A percentile compares a stretch with the other conserved stretches of the same genome.
phyloP scores from a whole-genome alignment of 2,888 invertebrate species.

The Hedychridium roseum region DNA sequence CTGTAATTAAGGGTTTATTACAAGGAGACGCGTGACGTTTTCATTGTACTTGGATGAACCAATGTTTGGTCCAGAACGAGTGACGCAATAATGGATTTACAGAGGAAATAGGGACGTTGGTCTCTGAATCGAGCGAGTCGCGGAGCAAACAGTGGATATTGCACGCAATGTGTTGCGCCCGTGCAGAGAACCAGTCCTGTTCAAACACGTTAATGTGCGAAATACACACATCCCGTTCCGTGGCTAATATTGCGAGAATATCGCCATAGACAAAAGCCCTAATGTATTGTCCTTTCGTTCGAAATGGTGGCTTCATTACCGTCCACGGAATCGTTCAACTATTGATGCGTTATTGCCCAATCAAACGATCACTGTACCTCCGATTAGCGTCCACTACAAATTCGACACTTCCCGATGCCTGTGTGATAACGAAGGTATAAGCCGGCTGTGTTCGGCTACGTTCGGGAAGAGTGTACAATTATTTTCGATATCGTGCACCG shows the following conservation, averaged over 20 bases:
- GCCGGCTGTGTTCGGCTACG: too few species aligned
- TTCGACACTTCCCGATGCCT: too few species aligned
- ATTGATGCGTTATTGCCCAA: slow-evolving; percentile 19
- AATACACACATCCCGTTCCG: slow-evolving; percentile 53
- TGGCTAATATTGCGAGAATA: slow-evolving; percentile 48
- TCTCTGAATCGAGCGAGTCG: slow-evolving; percentile 49
- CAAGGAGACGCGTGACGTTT: slow-evolving; percentile 1
- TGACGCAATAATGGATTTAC: slow-evolving; percentile 46
- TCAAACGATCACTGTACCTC: too few species aligned
- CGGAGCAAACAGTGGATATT: slow-evolving; percentile 59
- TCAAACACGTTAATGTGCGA: slow-evolving; percentile 61
- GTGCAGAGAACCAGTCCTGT: slow-evolving; percentile 49
- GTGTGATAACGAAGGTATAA: too few species aligned
- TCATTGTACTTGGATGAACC: background rate
- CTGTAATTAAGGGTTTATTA: too few species aligned
- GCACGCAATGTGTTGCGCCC: slow-evolving; percentile 54
- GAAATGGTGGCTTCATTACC: slow-evolving; percentile 30
- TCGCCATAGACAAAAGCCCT: slow-evolving; percentile 28
- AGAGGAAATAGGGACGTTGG: slow-evolving; percentile 44
- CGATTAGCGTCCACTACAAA: too few species aligned
- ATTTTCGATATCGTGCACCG: too few species aligned
- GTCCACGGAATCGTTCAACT: too few species aligned
- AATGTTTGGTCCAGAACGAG: background rate
- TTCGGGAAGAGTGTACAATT: too few species aligned
- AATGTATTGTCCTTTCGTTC: slow-evolving; percentile 28